These are phyloP conservation scores for Capromys pilorides DNA, from an alignment of 2,797 vertebrate genomes.

Conservation along the genomic window DNA sequence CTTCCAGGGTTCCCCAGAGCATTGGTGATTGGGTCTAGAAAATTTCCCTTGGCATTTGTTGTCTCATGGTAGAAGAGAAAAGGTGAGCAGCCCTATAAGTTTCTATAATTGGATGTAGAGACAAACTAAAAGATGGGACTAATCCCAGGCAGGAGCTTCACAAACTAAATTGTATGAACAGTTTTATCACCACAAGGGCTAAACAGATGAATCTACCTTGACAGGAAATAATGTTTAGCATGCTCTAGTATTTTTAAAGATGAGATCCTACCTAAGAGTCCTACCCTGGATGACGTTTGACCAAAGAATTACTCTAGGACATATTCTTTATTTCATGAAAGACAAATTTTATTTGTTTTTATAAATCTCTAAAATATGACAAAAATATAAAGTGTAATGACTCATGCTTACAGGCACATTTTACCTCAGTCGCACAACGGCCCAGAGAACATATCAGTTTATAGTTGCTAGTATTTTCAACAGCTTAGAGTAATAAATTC, in stretches of 20 bases:
- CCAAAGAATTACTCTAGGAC: not conserved
- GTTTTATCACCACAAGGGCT: not conserved
- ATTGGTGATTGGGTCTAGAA: not conserved
- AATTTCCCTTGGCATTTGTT: not conserved
- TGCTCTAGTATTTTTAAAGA: not conserved
- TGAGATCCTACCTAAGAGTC: not conserved
- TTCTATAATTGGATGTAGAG: not conserved
- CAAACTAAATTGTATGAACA: not conserved
- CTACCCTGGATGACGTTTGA: not conserved
- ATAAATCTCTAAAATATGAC: slow-evolving; percentile 15
- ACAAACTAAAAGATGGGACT: not conserved
- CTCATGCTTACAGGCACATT: not conserved
- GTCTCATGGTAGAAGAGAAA: not conserved
- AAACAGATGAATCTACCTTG: not conserved
- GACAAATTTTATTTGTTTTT: not conserved
- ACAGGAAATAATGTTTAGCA: not conserved
- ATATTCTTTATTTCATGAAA: not conserved
- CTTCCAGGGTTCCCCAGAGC: not conserved
- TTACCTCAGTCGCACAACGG: not conserved
- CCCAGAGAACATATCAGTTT: not conserved
- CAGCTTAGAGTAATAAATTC: not conserved
- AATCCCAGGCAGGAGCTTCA: not conserved
- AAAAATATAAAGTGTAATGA: not conserved
- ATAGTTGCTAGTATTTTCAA: not conserved
- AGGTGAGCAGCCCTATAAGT: not conserved